Evolutionary conservation across 2,888 invertebrate genomes (phyloP), one percentile per base, ranked within the genome.

Genomic region (Sympetrum striolatum): DNA sequence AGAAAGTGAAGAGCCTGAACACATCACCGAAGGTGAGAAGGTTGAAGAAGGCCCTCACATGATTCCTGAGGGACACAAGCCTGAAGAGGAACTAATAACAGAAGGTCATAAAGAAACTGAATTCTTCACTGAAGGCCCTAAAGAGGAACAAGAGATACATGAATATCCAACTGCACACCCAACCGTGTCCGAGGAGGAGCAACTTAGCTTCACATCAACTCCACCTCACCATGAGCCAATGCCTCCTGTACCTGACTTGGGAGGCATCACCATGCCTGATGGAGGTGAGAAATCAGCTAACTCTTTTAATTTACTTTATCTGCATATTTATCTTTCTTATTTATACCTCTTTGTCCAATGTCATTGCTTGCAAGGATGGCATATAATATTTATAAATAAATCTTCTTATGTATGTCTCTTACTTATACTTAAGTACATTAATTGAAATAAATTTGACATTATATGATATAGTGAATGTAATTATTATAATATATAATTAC

Each of bases 221-320:
- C 90, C 90, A 60, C 80, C 80, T 25, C 80, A 80, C 18, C 48
- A 53, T 80, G 60, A 25, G 22, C 80, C 80, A 31, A 80, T 81
- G 39, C 91, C 90, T 37, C 79, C 91, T 22, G 90, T 64, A 60
- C 79, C 90, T 60, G 81, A 90, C n/a, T 81, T 91, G 8, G 37
- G 82, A 35, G 90, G 90, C 81, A 91, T 91, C n/a, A 86, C 90
- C 12, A 92, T 93, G 90, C 93, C 93, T 22, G 93, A 93, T 18
- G 93, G 93, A 92, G 93, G 92, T 91, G 91, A 90, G 90, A 48
- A 53, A 82, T 81, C 22, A 35, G 12, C n/a, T 22, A 37, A 58
- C 15, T 60, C 25, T 12, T 22, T 1, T 64, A 3, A 10, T 53
- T n/a, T 58, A 25, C 25, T 44, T 90, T 14, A 31, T 35, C 0